Evolutionary conservation across 1,140 invertebrate genomes (phyloP).

Genomic region (Ladona fulva): DNA sequence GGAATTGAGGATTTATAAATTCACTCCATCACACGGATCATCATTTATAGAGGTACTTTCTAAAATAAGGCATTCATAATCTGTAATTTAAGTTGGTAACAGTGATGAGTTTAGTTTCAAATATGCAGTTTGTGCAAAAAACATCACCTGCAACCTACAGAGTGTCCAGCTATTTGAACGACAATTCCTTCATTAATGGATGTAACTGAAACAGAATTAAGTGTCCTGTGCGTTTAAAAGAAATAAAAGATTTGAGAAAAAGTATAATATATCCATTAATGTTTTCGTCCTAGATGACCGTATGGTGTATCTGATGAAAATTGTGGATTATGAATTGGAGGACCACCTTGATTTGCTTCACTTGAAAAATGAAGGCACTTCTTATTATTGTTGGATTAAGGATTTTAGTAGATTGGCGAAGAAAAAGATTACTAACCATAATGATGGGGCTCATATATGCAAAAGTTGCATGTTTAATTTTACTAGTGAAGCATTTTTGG

Average conservation of each 20-base stretch:
- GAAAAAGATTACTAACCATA: not conserved
- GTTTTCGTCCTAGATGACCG: not conserved
- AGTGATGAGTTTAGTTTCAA: not conserved
- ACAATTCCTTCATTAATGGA: too few relatives aligned
- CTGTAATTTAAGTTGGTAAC: not conserved
- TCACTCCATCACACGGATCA: not conserved
- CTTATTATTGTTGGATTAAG: not conserved
- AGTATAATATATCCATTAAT: not conserved
- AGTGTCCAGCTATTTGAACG: not conserved
- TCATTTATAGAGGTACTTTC: not conserved
- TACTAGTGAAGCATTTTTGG: too few relatives aligned
- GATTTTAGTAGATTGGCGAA: not conserved
- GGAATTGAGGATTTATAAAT: too few relatives aligned
- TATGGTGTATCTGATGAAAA: not conserved
- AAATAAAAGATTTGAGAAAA: too few relatives aligned
- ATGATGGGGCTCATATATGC: too few relatives aligned
- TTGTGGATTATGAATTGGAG: not conserved
- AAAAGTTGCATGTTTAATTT: too few relatives aligned
- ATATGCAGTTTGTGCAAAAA: not conserved
- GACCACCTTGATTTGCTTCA: not conserved
- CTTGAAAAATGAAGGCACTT: not conserved
- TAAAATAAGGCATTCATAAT: not conserved
- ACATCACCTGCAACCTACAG: not conserved
- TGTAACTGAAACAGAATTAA: too few relatives aligned
- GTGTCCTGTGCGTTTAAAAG: too few relatives aligned